Evolutionary conservation across 2,888 invertebrate species (phyloP).

Genomic region (Noctua comes): DNA sequence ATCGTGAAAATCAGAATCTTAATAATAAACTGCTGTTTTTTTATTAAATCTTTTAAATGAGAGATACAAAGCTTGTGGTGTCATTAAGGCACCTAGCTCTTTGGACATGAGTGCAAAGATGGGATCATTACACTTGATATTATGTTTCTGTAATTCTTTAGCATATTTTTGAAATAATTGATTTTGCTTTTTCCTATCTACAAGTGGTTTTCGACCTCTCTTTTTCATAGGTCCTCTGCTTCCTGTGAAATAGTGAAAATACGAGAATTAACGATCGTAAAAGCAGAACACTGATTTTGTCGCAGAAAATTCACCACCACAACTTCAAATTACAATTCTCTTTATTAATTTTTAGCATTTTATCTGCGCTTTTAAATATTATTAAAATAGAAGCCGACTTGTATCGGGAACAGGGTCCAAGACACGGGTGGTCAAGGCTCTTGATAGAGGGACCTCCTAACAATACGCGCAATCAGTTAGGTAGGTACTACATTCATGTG

Average conservation of each 20-base stretch:
- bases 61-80: neutral
- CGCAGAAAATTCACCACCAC: too few relatives aligned
- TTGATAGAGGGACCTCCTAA: too few relatives aligned
- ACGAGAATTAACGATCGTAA: neutral
- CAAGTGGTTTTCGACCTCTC: neutral
- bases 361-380: too few relatives aligned
- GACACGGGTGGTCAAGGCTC: too few relatives aligned
- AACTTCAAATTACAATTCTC: too few relatives aligned
- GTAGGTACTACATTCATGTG: too few relatives aligned
- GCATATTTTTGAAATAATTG: constrained; percentile 1
- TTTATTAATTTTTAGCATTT: too few relatives aligned
- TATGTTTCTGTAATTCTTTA: neutral
- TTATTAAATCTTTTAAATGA: neutral
- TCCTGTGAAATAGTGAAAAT: neutral
- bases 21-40: neutral
- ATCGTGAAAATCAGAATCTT: neutral
- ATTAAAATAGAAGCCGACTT: too few relatives aligned
- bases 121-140: neutral
- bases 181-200: neutral
- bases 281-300: too few relatives aligned
- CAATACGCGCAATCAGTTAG: too few relatives aligned
- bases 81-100: neutral
- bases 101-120: neutral
- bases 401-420: too few relatives aligned
- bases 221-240: neutral